Base-by-base conservation (phyloP, 2,888 invertebrate genomes). In the Invenusta paracnida region DNA sequence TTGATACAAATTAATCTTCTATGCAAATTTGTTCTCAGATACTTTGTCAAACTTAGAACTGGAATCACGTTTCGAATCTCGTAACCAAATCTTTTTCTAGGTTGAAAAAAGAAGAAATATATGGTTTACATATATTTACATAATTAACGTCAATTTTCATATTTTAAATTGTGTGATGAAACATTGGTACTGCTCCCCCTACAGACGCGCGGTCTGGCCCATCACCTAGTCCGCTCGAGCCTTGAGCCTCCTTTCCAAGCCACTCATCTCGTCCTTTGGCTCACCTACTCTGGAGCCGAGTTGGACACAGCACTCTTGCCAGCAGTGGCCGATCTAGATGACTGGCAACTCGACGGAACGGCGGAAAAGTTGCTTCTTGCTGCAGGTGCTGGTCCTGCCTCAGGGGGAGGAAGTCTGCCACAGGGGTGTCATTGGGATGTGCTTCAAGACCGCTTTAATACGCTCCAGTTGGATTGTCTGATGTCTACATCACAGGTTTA, bases 181-280 rank as follows among this genome's bases (percentile, higher is more conserved):
- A n/a, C n/a, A n/a, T n/a, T n/a, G n/a, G n/a, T n/a, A n/a, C n/a
- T n/a, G n/a, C n/a, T n/a, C n/a, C n/a, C n/a, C n/a, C 48, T 73
- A 5, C 73, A 73, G 73, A 73, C 73, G 2, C 17, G 73, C 17
- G 73, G 27, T 13, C 73, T 73, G 27, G 73, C 73, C 73, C 79
- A 79, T 30, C 85, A 85, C 79, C 25, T 85, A 27, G 48, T 85
- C 67, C 79, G 79, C 0, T 85, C 85, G 17, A 79, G 79, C 23
- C 81, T 79, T 23, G 27, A 81, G 27, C 79, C 79, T 25, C 73
- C 73, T 25, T 30, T 85, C 30, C 67, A 85, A 82, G 85, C 79
- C 1, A 25, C 67, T 30, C 85, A 85, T 82, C 79, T 28, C 30
- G 85, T 79, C 11, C 30, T 85, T 0, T 85, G 85, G 85, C n/a